These are phyloP conservation scores for Plectrocnemia conspersa DNA, from an alignment of 1,140 invertebrate species.

Conservation along the genomic window DNA sequence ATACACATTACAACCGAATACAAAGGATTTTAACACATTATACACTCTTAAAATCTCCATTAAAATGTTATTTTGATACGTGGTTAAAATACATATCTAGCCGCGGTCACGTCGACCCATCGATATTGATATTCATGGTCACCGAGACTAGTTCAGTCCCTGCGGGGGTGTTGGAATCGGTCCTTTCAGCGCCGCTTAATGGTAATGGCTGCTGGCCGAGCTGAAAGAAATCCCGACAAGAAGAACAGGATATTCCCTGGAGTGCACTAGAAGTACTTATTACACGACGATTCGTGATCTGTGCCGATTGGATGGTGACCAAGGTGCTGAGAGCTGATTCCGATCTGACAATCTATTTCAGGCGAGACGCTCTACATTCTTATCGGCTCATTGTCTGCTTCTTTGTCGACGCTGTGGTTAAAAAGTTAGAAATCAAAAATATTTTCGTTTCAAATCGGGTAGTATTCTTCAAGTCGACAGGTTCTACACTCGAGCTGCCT, in stretches of 20 bases:
- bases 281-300: slow-evolving; percentile 3
- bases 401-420: background rate
- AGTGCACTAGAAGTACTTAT: background rate
- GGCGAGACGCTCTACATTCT: slow-evolving; percentile 4
- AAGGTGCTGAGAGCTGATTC: background rate
- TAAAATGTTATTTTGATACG: too few species aligned
- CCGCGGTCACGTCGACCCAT: too few species aligned
- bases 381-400: background rate
- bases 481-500: too few species aligned
- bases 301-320: slow-evolving; percentile 3
- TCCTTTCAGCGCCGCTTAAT: slow-evolving; percentile 20
- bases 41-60: too few species aligned
- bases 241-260: background rate
- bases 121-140: slow-evolving; percentile 1
- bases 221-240: background rate
- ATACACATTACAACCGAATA: too few species aligned
- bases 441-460: background rate
- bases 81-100: too few species aligned
- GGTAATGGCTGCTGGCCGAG: slow-evolving; percentile 8
- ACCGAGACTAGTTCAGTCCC: too few species aligned
- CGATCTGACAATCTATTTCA: background rate
- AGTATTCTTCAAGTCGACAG: too few species aligned
- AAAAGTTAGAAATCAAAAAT: background rate
- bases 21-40: too few species aligned
- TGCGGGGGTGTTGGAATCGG: slow-evolving; percentile 11